phyloP scores from a whole-genome alignment of 2,113 vertebrate species.

The Oreotrochilus melanogaster region DNA sequence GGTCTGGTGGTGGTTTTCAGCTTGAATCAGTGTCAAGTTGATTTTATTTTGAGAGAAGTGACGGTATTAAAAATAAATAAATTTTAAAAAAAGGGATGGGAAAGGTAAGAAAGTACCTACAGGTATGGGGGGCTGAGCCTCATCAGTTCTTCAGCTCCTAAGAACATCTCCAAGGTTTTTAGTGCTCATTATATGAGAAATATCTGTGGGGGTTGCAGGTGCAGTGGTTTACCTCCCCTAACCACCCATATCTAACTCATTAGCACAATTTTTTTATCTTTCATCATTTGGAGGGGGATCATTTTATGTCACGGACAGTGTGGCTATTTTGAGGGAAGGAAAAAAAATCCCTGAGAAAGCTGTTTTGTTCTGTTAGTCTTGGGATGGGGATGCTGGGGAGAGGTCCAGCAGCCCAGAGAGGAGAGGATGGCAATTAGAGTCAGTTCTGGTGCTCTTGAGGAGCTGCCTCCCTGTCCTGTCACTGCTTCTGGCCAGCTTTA shows the following conservation, averaged over 20 bases:
- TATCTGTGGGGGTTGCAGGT: not conserved
- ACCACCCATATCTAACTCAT: not conserved
- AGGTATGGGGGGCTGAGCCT: constrained; percentile 21
- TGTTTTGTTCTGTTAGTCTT: fast-evolving
- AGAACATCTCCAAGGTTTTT: not conserved
- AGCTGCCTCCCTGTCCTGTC: not conserved
- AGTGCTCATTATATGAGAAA: not conserved
- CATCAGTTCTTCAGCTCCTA: not conserved
- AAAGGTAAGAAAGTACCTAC: not conserved
- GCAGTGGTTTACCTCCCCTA: fast-evolving
- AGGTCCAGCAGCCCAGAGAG: not conserved
- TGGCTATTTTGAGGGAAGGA: fast-evolving
- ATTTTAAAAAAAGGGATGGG: not conserved
- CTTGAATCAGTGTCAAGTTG: constrained; percentile 77
- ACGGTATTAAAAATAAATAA: constrained; percentile 7
- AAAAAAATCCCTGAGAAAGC: not conserved
- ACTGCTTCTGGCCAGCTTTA: fast-evolving
- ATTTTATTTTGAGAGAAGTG: constrained; percentile 70
- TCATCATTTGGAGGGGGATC: too few species aligned
- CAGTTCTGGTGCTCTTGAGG: not conserved
- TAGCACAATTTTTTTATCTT: not conserved
- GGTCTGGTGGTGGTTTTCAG: constrained; percentile 75
- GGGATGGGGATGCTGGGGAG: not conserved
- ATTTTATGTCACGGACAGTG: fast-evolving
- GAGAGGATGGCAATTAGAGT: not conserved